These are phyloP conservation scores for Aphelenchoides bicaudatus DNA, from an alignment of 2,888 invertebrate genomes.

Conservation along the genomic window DNA sequence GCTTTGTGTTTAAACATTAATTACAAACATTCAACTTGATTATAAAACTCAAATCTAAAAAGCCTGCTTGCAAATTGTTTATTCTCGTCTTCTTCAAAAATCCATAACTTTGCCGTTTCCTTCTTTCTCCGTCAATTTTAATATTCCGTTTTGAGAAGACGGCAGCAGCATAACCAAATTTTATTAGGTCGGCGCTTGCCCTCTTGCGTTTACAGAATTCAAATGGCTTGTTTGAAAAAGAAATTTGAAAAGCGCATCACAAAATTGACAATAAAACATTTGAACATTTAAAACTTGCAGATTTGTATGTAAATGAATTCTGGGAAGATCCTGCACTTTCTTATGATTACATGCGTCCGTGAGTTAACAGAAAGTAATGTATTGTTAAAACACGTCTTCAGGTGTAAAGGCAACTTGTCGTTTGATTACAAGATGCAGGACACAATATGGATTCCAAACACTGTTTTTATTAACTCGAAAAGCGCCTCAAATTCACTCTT, in stretches of 20 bases:
- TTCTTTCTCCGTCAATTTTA: no score
- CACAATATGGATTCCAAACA: conserved; percentile 47
- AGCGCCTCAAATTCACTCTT: conserved; percentile 54
- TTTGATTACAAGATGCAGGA: conserved; percentile 57
- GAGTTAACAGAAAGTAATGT: no score
- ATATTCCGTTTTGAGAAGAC: no score
- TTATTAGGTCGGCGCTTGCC: no score
- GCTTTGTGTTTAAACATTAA: no score
- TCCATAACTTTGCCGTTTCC: no score
- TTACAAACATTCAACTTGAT: no score
- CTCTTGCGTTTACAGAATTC: no score
- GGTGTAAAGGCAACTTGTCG: conserved; percentile 58
- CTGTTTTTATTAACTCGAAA: conserved; percentile 57
- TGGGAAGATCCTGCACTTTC: conserved; percentile 59
- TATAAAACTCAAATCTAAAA: no score
- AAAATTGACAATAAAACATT: background rate
- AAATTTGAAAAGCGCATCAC: background rate
- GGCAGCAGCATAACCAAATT: no score
- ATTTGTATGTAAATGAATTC: conserved; percentile 60
- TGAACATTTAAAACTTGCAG: conserved; percentile 33
- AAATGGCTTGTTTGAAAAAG: conserved; percentile 3
- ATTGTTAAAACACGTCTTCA: no score
- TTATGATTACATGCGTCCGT: conserved; percentile 57
- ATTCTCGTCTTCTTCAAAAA: conserved; percentile 10
- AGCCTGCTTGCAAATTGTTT: no score